Base-by-base conservation (phyloP, 2,797 vertebrate genomes). In the Tamandua tetradactyla region DNA sequence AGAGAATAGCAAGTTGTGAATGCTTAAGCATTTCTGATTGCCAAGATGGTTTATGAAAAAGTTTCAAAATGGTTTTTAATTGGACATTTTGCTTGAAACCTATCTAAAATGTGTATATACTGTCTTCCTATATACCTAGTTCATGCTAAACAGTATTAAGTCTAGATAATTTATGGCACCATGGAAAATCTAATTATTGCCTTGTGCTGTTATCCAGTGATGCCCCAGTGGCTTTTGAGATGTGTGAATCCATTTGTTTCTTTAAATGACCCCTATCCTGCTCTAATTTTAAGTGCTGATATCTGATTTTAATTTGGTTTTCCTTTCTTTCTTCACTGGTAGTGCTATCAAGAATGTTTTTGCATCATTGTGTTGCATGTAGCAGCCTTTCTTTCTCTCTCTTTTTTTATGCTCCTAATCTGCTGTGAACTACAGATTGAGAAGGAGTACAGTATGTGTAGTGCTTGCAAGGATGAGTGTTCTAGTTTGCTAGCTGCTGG, bases 381-480 rank as follows among this genome's bases (percentile, higher is more conserved):
- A 72, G 23, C n/a, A 32, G 20, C 3, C 9, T 22, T 17, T 49
- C n/a, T 17, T 11, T 32, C 18, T 25, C 49, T 23, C 30, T 44
- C 22, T 6, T 6, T n/a, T 49, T 20, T 86, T 68, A 27, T n/a
- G 32, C 69, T 92, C 69, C 64, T 75, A 9, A 72, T 79, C 1
- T n/a, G 32, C 27, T 30, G 15, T 84, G 40, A 15, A 64, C 13
- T 78, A 52, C 30, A 40, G 59, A 37, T 35, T 7, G 9, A 35
- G 4, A 72, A 6, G n/a, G n/a, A n/a, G n/a, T n/a, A 3, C 7
- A 18, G 4, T 47, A 7, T 17, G 5, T 13, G 2, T 27, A 11
- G 2, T 42, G 3, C 32, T 55, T 82, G 35, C 37, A 7, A 88
- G 22, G 10, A 3, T 20, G 80, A 79, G n/a, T n/a, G n/a, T n/a